These are phyloP conservation scores for Sarcophaga carnaria DNA, from an alignment of 2,888 invertebrate species.

Conservation along the genomic window DNA sequence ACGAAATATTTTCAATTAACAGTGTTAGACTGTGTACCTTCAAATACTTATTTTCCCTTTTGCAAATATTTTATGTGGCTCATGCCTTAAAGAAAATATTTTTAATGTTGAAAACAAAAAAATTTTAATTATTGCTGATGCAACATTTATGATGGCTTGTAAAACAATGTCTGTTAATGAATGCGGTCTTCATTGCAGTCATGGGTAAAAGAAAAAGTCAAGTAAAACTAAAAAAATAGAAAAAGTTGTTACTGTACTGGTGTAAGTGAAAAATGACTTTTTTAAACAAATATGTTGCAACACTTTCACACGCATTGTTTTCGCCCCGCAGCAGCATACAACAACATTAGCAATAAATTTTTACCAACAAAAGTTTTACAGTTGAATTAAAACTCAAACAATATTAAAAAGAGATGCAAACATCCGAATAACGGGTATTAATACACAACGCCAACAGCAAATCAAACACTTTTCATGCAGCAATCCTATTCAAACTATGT, in stretches of 20 bases:
- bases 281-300: slow-evolving; percentile 50
- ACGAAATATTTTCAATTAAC: too few relatives aligned
- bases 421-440: background rate
- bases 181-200: background rate
- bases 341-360: background rate
- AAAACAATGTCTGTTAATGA: slow-evolving; percentile 4
- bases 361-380: background rate
- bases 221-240: background rate
- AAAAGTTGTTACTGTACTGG: background rate
- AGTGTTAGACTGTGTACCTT: too few relatives aligned
- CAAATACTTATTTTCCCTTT: too few relatives aligned
- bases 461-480: too few relatives aligned
- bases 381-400: background rate
- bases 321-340: background rate
- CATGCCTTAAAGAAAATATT: too few relatives aligned
- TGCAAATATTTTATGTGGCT: too few relatives aligned
- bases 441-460: too few relatives aligned
- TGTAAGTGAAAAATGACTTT: slow-evolving; percentile 7
- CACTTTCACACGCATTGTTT: slow-evolving; percentile 59
- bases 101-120: too few relatives aligned
- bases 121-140: slow-evolving; percentile 13
- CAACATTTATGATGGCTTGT: background rate
- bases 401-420: slow-evolving; percentile 2
- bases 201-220: slow-evolving; percentile 3
- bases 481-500: too few relatives aligned